These are phyloP conservation scores for Pelusios castaneus DNA, from an alignment of 2,113 vertebrate species.

Conservation along the genomic window DNA sequence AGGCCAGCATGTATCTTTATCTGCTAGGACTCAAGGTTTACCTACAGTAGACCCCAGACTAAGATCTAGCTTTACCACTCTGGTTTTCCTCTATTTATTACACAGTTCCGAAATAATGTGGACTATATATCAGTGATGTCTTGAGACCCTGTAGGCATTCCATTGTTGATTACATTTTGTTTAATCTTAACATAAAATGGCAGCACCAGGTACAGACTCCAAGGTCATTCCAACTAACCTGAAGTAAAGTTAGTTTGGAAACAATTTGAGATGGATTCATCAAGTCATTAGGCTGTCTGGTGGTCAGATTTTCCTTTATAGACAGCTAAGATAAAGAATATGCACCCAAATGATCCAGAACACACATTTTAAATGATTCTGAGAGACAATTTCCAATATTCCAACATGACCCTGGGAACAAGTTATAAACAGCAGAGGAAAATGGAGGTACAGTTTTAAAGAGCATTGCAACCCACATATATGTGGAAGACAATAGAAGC, in stretches of 20 bases:
- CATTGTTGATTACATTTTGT: neutral
- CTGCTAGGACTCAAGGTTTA: neutral
- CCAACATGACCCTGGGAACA: neutral
- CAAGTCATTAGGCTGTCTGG: neutral
- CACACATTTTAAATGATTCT: neutral
- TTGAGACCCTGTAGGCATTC: neutral
- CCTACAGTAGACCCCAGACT: neutral
- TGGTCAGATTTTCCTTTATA: neutral
- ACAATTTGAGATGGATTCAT: conserved; percentile 4
- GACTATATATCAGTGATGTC: neutral
- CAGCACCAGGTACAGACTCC: neutral
- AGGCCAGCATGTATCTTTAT: neutral
- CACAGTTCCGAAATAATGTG: neutral
- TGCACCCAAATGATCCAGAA: neutral
- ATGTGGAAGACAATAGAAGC: accelerated
- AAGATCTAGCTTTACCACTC: neutral
- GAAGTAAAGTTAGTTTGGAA: neutral
- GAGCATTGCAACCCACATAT: neutral
- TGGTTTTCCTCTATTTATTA: neutral
- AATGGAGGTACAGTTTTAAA: neutral
- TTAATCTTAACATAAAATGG: conserved; percentile 4
- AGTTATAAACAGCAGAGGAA: neutral
- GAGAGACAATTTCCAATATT: neutral
- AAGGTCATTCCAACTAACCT: neutral
- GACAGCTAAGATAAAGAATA: neutral